Evolutionary conservation across 2,797 vertebrate genomes (phyloP), one percentile per base, ranked within the genome.

Genomic region (Phoxinus dragarum): DNA sequence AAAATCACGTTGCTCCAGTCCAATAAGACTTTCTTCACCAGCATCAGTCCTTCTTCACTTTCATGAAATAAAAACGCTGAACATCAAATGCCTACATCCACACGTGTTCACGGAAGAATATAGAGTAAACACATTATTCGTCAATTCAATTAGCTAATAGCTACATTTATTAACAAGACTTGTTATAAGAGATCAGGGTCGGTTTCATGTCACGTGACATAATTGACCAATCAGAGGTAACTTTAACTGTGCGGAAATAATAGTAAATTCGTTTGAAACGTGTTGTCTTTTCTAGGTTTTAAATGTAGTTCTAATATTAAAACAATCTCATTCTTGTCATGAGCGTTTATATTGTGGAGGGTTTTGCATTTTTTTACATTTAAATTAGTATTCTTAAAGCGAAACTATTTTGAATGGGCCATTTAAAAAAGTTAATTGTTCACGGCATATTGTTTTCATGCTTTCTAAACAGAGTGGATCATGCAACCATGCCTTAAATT

Each of bases 311-410:
- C 42, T 82, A 36, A 36, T 66, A 49, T 49, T 82, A 38, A 82
- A 83, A 83, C 81, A 38, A 10, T 23, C 56, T 71, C 56, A 74
- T 64, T 82, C 6, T 49, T 74, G 19, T 38, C 27, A 27, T 27
- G 27, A 27, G 38, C 10, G 19, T 42, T 81, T 52, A 54, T 42
- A 56, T 52, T 21, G 66, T 71, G 8, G 23, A 52, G 4, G 4
- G 17, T 27, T 36, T 80, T 71, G 36, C 40, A 16, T 71, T 1
- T 69, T 69, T 40, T 10, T 7, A 12, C 0, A 44, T 19, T 66
- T 49, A 3, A 8, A 54, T 54, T 11, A n/a, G 5, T 68, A 21
- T 80, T 72, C 27, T 42, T n/a, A 61, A 34, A 16, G 40, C 6
- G 1, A 66, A 19, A 5, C 40, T 47, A 12, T 61, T 72, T 44